phyloP scores from a whole-genome alignment of 2,797 vertebrate genomes.

The Glyptemys insculpta region DNA sequence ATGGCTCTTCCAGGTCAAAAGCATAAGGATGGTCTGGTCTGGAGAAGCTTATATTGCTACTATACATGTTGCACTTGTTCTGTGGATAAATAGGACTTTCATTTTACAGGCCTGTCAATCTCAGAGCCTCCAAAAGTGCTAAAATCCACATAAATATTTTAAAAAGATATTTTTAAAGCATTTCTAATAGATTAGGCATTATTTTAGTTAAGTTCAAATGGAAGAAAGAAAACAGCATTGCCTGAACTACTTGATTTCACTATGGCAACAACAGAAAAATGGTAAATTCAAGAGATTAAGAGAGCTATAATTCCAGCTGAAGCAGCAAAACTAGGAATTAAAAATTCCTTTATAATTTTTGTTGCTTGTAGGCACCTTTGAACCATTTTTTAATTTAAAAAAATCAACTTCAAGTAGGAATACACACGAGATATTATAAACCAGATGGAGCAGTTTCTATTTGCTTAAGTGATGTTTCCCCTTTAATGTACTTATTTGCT shows the following conservation, averaged over 20 bases:
- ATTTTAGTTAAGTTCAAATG: slow-evolving; percentile 72
- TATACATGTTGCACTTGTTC: neutral
- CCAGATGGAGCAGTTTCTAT: slow-evolving; percentile 15
- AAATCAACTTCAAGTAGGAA: slow-evolving; percentile 17
- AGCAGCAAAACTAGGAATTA: slow-evolving; percentile 69
- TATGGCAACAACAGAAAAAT: slow-evolving; percentile 64
- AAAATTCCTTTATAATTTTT: slow-evolving; percentile 68
- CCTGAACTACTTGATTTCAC: slow-evolving; percentile 59
- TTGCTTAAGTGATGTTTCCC: slow-evolving; percentile 65
- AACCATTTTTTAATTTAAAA: slow-evolving; percentile 63
- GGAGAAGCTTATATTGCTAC: neutral
- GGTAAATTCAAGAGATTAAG: slow-evolving; percentile 66
- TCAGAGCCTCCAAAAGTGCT: slow-evolving; percentile 23
- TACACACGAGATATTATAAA: slow-evolving; percentile 27
- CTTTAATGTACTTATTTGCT: slow-evolving; percentile 74
- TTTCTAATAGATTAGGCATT: slow-evolving; percentile 65
- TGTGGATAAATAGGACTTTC: slow-evolving; percentile 15
- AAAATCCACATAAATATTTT: slow-evolving; percentile 72
- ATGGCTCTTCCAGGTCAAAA: neutral
- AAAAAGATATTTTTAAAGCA: slow-evolving; percentile 67
- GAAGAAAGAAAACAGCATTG: slow-evolving; percentile 50
- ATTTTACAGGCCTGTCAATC: neutral
- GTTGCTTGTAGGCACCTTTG: slow-evolving; percentile 56
- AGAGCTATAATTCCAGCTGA: slow-evolving; percentile 61
- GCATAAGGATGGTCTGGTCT: neutral